Base-by-base conservation (phyloP, 2,113 vertebrate species). In the Piprites chloris region DNA sequence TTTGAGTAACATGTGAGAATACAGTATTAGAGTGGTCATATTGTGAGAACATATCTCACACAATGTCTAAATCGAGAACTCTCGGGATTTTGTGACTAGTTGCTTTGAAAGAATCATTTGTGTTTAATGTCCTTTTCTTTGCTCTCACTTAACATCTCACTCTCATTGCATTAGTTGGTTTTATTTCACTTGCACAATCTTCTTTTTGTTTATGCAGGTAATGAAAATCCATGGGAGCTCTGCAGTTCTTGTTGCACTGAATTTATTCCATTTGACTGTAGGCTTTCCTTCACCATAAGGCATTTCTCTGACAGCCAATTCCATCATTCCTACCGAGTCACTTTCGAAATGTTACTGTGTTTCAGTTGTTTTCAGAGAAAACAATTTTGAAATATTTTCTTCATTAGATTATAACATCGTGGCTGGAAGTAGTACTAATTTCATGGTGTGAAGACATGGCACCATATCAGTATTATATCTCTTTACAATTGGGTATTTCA, bases 1-100 rank as follows among this genome's bases (percentile, higher is more conserved):
- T 84, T 86, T 80, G 19, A 77, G 37, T 77, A 73, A 5, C 2
- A 2, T 50, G 5, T 21, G 61, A 63, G 32, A 74, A 69, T 30
- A 20, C 9, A 37, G 14, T 32, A 26, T 69, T 9, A 32, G 20
- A 55, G 26, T 46, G 7, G 6, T 42, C 82, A 37, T 6, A 0
- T 20, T 4, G 2, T n/a, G n/a, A 69, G 55, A 37, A 37, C 0
- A 3, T 49, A 2, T 32, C 23, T 73, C 61, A 18, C 19, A 15
- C 24, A 26, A 10, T 30, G 10, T 42, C 35, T 63, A 55, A 78
- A 58, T 87, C 9, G 33, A 52, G 22, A 55, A 27, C 14, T 68
- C 18, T 35, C 61, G 19, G 39, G 14, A 42, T 85, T 78, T 81
- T 89, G 23, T n/a, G 15, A 58, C 39, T 68, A 44, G 6, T 49